These are phyloP conservation scores for Pollenia labialis DNA, from an alignment of 2,888 invertebrate genomes.

Conservation along the genomic window DNA sequence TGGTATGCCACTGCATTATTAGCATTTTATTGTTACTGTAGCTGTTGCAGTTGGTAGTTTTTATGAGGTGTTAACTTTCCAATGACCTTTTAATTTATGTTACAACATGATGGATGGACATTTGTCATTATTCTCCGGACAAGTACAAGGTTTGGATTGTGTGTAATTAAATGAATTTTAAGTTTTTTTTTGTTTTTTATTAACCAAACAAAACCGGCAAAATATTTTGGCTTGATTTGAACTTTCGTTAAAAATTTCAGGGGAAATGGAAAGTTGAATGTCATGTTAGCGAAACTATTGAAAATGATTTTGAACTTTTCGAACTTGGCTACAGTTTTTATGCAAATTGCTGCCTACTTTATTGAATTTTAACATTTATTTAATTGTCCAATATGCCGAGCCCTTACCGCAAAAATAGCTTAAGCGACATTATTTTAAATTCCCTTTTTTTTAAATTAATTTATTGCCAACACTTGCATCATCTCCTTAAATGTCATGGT, in stretches of 20 bases:
- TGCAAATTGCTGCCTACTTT: too few relatives aligned
- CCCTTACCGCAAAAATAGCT: too few relatives aligned
- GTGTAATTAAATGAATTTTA: conserved; percentile 45
- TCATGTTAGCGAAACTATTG: not conserved
- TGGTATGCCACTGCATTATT: conserved; percentile 30
- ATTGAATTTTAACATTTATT: too few relatives aligned
- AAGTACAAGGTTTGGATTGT: not conserved
- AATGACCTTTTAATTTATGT: conserved; percentile 63
- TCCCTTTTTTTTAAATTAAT: too few relatives aligned
- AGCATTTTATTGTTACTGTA: conserved; percentile 42
- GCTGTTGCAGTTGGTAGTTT: conserved; percentile 61
- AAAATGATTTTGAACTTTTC: too few relatives aligned
- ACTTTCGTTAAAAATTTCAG: not conserved
- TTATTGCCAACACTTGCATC: too few relatives aligned
- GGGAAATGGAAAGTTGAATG: not conserved
- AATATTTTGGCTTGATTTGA: not conserved
- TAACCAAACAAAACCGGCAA: not conserved
- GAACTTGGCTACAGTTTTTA: too few relatives aligned
- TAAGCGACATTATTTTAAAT: too few relatives aligned
- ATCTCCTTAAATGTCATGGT: too few relatives aligned
- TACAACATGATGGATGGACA: conserved; percentile 51
- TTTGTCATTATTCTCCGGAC: conserved; percentile 3
- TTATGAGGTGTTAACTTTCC: conserved; percentile 71
- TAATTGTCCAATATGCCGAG: too few relatives aligned
- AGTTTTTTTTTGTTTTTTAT: not conserved